Base-by-base conservation (phyloP, 1,140 invertebrate genomes). In the Cardiocondyla obscurior region DNA sequence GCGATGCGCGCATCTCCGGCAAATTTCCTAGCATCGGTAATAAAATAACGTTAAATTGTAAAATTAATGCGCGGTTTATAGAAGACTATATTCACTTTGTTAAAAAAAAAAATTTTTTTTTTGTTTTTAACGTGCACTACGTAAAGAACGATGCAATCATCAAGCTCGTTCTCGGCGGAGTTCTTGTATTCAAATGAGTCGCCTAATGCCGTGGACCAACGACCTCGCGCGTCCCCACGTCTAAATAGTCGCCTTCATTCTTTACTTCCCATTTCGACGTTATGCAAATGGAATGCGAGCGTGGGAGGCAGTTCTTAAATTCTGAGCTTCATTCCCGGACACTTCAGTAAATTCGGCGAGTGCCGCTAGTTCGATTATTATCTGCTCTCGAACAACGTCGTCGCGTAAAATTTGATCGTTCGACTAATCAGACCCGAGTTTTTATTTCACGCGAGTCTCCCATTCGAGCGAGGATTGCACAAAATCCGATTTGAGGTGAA, bases 121-220 rank as follows among this genome's bases (percentile, higher is more conserved):
- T 28, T 60, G n/a, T n/a, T 19, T 69, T 55, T 3, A 10, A n/a
- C n/a, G 39, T 70, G 77, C 36, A 44, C 25, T 25, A 49, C 22
- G 22, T 42, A 22, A 49, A 39, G 46, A 7, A 73, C 16, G 30
- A 28, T 72, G 30, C 62, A 22, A 46, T 67, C 42, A 58, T 16
- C 60, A 46, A 33, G 53, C 79, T 83, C 53, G 74, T 85, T 88
- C 82, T 81, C 60, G 51, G 76, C 62, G 39, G 81, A 87, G 84
- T 89, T 92, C 88, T 91, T 88, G 85, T 90, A 91, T 92, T 92
- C 87, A 92, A 92, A 92, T 92, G 88, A 92, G 82, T 51, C 79
- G 69, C 84, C 65, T 90, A 90, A 88, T 90, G 87, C 81, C 79
- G 90, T 87, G 86, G 89, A 88, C 87, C 74, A 85, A 82, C 84